Evolutionary conservation across 2,797 vertebrate species (phyloP).

Genomic region (Gymnopithys bicolor): DNA sequence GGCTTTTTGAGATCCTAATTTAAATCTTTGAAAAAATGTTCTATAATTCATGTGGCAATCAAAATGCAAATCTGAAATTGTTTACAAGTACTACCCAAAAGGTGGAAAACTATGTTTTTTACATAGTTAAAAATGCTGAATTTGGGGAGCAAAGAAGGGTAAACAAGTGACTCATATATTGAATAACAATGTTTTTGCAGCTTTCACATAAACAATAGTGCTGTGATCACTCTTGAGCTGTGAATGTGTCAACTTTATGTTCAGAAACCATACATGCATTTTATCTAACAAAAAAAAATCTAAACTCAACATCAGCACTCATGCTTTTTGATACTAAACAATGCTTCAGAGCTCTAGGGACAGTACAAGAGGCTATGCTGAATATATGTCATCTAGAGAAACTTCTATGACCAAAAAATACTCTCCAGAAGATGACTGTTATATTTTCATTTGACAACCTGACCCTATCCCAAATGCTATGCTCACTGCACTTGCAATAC

Average conservation of each 20-base stretch:
- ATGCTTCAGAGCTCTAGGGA: neutral
- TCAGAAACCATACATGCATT: neutral
- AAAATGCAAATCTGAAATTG: neutral
- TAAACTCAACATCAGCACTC: neutral
- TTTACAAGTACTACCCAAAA: neutral
- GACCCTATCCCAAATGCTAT: neutral
- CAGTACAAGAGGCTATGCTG: neutral
- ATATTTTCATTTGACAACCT: slow-evolving; percentile 12
- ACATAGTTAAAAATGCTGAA: neutral
- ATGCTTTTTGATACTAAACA: neutral
- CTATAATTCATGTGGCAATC: neutral
- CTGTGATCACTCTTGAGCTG: neutral
- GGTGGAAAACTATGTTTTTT: neutral
- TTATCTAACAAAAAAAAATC: neutral
- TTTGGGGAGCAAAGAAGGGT: neutral
- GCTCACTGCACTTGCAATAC: neutral
- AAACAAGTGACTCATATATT: neutral
- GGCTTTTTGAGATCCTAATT: neutral
- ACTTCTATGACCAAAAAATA: neutral
- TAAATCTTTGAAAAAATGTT: neutral
- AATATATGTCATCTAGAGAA: neutral
- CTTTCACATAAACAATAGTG: neutral
- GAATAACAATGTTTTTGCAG: neutral
- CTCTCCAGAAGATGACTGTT: neutral
- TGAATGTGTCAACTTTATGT: neutral